Evolutionary conservation across 1,140 invertebrate species (phyloP).

Genomic region (Chelonus insularis): DNA sequence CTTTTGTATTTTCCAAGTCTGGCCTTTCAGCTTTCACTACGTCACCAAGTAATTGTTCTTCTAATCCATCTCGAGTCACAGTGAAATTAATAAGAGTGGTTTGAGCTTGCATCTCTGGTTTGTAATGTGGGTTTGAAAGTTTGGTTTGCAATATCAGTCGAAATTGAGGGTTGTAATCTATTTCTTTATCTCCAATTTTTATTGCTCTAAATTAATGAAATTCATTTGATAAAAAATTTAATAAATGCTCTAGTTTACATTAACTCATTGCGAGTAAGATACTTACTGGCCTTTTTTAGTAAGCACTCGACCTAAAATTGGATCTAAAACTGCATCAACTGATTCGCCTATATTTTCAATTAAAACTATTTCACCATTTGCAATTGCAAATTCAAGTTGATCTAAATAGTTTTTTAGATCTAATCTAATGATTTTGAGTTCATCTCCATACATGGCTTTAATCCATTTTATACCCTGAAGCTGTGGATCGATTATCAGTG

Average conservation of each 20-base stretch:
- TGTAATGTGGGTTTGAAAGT: constrained; percentile 93
- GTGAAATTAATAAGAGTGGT: constrained; percentile 95
- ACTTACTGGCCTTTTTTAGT: constrained; percentile 79
- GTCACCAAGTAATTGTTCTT: constrained; percentile 91
- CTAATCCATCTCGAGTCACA: constrained; percentile 88
- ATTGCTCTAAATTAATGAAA: constrained; percentile 61
- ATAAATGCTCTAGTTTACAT: not conserved
- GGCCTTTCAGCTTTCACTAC: constrained; percentile 93
- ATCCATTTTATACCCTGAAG: constrained; percentile 96
- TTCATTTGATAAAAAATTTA: constrained; percentile 55
- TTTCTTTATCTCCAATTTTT: constrained; percentile 89
- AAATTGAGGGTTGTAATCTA: constrained; percentile 84
- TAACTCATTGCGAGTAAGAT: too few relatives aligned
- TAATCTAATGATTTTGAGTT: constrained; percentile 75
- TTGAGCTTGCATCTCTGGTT: constrained; percentile 95
- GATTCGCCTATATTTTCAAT: constrained; percentile 90
- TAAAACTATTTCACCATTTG: constrained; percentile 73
- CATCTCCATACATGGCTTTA: constrained; percentile 76
- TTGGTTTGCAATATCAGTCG: constrained; percentile 92
- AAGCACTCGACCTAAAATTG: constrained; percentile 83
- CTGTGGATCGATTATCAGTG: constrained; percentile 93
- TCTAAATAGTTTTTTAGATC: constrained; percentile 85
- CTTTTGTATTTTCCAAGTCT: constrained; percentile 78
- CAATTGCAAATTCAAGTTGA: constrained; percentile 78
- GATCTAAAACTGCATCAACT: constrained; percentile 88